phyloP scores from a whole-genome alignment of 1,140 invertebrate species.

The Camponotus pennsylvanicus region DNA sequence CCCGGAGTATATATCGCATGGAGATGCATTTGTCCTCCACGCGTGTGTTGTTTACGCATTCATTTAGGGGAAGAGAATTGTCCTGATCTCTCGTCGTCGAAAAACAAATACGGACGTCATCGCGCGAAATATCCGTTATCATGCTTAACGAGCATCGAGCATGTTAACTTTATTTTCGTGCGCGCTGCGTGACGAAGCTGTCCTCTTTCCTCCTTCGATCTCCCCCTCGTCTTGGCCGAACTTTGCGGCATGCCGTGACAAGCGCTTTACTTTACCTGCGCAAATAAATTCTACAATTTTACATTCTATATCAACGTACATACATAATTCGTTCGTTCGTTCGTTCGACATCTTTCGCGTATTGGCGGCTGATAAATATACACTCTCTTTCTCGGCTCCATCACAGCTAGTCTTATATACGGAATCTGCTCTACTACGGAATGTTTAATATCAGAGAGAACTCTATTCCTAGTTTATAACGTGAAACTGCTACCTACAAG shows the following conservation, averaged over 20 bases:
- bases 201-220: conserved; percentile 57
- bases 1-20: conserved; percentile 55
- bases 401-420: conserved; percentile 80
- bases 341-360: conserved; percentile 65
- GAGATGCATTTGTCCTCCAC: conserved; percentile 49
- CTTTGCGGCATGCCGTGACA: conserved; percentile 56
- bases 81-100: conserved; percentile 48
- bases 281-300: conserved; percentile 81
- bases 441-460: conserved; percentile 70
- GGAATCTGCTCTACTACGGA: conserved; percentile 71
- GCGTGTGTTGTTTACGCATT: conserved; percentile 1
- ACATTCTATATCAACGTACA: conserved; percentile 60
- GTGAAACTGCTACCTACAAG: conserved; percentile 75
- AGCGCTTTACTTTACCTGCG: conserved; percentile 77
- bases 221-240: conserved; percentile 60
- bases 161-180: conserved; percentile 25
- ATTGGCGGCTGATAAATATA: conserved; percentile 69
- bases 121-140: conserved; percentile 42
- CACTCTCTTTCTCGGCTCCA: conserved; percentile 72
- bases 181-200: conserved; percentile 65
- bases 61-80: conserved; percentile 25
- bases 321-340: conserved; percentile 31
- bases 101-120: conserved; percentile 34
- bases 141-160: conserved; percentile 46
- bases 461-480: conserved; percentile 61